These are phyloP conservation scores for Metopolophium dirhodum DNA, from an alignment of 1,140 invertebrate genomes.

Conservation along the genomic window DNA sequence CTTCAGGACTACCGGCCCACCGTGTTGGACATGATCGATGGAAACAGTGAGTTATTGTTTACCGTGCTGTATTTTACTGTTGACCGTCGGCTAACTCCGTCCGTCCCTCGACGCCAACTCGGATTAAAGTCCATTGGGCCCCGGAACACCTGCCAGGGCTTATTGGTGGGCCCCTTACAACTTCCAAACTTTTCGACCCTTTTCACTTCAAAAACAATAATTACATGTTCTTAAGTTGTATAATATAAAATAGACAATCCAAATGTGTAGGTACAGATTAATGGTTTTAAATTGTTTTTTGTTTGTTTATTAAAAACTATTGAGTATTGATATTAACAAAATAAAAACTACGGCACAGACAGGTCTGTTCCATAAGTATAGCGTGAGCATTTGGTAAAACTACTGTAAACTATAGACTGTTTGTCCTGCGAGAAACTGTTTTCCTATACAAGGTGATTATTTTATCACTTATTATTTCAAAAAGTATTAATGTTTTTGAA, in stretches of 20 bases:
- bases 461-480: no score
- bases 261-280: background rate
- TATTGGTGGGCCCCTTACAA: background rate
- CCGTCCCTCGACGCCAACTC: no score
- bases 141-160: no score
- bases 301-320: background rate
- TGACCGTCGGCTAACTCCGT: background rate
- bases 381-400: background rate
- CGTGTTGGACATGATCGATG: constrained; percentile 63
- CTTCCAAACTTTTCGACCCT: background rate
- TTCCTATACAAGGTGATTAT: background rate
- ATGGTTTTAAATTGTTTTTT: background rate
- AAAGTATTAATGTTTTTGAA: no score
- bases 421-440: background rate
- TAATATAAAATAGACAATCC: background rate
- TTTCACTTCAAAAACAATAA: background rate
- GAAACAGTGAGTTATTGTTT: background rate
- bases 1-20: constrained; percentile 75
- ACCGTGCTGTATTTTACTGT: background rate
- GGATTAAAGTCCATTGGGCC: background rate
- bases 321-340: background rate
- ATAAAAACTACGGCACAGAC: background rate
- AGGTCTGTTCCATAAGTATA: background rate
- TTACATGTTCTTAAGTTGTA: background rate
- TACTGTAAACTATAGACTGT: background rate